phyloP scores from a whole-genome alignment of 2,797 vertebrate species.

The Acanthurus lineatus region DNA sequence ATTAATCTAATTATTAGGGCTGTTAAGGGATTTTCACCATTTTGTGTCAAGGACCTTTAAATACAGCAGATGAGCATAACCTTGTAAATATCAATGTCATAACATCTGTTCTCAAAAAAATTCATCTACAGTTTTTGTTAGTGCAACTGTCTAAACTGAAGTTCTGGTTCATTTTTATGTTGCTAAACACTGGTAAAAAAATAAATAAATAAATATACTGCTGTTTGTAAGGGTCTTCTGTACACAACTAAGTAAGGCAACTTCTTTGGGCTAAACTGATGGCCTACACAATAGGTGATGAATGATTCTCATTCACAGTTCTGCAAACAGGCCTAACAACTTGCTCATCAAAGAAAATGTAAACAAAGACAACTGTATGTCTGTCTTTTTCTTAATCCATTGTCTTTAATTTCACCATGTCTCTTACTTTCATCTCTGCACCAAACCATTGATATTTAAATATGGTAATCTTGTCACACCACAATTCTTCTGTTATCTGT shows the following conservation, averaged over 20 bases:
- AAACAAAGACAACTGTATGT: neutral
- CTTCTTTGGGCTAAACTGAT: neutral
- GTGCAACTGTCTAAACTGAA: neutral
- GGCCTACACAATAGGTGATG: neutral
- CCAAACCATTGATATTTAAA: conserved; percentile 35
- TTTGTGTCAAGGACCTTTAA: neutral
- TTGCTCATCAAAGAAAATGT: conserved; percentile 16
- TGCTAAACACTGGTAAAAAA: neutral
- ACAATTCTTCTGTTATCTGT: neutral
- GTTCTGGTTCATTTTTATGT: neutral
- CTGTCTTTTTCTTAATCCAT: conserved; percentile 1
- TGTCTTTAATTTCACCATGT: conserved; percentile 5
- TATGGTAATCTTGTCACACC: conserved; percentile 27
- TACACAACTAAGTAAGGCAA: neutral
- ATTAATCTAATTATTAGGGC: neutral
- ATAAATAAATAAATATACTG: neutral
- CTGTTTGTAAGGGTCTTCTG: neutral
- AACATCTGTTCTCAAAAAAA: neutral
- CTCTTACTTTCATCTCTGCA: conserved; percentile 19
- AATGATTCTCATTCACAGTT: neutral
- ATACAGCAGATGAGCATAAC: neutral
- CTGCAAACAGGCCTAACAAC: neutral
- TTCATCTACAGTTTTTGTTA: neutral
- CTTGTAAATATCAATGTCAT: neutral
- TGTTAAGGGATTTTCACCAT: neutral